These are phyloP conservation scores for Pteropus rufus DNA, from an alignment of 2,797 vertebrate species.

Conservation along the genomic window DNA sequence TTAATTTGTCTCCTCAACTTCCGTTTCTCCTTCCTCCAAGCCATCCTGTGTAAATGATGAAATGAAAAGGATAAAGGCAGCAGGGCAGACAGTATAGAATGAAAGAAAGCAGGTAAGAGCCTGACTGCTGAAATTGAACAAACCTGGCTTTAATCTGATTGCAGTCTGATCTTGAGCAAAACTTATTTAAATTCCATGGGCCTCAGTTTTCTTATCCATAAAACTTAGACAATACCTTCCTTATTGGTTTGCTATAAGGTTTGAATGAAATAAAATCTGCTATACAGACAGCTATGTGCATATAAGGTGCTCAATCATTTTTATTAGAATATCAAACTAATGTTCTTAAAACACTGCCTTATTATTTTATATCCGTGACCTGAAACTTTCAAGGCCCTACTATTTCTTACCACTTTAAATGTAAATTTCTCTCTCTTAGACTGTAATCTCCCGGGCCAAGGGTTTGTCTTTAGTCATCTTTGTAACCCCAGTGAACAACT, in stretches of 20 bases:
- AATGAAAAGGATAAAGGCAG: not conserved
- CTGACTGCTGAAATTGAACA: not conserved
- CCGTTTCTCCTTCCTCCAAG: not conserved
- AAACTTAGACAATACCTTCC: not conserved
- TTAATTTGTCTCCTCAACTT: not conserved
- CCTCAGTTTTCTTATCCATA: not conserved
- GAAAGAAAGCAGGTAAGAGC: not conserved
- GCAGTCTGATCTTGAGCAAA: not conserved
- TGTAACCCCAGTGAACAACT: not conserved
- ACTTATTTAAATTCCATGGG: not conserved
- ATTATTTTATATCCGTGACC: not conserved
- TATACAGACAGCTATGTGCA: not conserved
- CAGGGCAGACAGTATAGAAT: not conserved
- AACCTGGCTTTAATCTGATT: not conserved
- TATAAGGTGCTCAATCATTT: not conserved
- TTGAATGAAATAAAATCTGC: not conserved
- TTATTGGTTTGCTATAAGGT: not conserved
- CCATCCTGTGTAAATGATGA: not conserved
- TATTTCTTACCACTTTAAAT: not conserved
- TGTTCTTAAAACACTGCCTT: not conserved
- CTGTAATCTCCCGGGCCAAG: not conserved
- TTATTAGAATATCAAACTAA: constrained; percentile 16
- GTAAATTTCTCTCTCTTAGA: not conserved
- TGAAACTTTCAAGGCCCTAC: not conserved
- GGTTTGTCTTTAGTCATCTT: not conserved